Percentiles rank a stretch among this genome's conserved stretches.
phyloP scores from a whole-genome alignment of 2,797 vertebrate species.

The Taeniopygia guttata region DNA sequence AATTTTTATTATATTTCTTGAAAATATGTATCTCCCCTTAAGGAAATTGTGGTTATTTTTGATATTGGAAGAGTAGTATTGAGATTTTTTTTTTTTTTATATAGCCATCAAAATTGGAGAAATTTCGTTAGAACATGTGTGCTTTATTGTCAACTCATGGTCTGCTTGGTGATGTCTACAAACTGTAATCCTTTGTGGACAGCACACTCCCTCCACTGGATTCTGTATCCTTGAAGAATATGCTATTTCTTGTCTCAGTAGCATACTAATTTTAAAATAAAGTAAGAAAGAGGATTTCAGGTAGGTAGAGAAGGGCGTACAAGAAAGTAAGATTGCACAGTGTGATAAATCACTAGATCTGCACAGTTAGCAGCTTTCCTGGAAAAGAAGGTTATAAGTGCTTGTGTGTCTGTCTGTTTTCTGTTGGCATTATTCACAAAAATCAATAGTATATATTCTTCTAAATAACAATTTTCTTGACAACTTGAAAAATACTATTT shows the following conservation, averaged over 20 bases:
- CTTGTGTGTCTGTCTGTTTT: neutral
- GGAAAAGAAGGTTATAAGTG: neutral
- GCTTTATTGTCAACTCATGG: neutral
- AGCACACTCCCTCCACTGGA: accelerated
- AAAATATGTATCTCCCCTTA: neutral
- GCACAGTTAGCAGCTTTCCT: neutral
- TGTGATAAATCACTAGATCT: neutral
- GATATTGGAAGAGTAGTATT: neutral
- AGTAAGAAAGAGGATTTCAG: neutral
- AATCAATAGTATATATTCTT: neutral
- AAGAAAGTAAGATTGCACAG: neutral
- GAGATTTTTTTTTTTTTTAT: neutral
- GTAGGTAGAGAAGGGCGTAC: neutral
- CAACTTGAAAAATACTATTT: neutral
- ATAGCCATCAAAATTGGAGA: neutral
- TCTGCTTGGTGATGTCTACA: neutral
- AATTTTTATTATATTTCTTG: neutral
- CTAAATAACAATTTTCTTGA: neutral
- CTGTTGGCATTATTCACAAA: neutral
- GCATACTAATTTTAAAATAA: neutral
- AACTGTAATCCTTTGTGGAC: neutral
- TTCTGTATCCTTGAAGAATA: neutral
- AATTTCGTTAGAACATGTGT: neutral
- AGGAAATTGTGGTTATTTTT: neutral
- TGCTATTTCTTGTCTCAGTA: neutral